Percentiles rank a stretch among this genome's conserved stretches.
These are phyloP conservation scores for Chydorus sphaericus DNA, from an alignment of 2,888 invertebrate species.

Conservation along the genomic window DNA sequence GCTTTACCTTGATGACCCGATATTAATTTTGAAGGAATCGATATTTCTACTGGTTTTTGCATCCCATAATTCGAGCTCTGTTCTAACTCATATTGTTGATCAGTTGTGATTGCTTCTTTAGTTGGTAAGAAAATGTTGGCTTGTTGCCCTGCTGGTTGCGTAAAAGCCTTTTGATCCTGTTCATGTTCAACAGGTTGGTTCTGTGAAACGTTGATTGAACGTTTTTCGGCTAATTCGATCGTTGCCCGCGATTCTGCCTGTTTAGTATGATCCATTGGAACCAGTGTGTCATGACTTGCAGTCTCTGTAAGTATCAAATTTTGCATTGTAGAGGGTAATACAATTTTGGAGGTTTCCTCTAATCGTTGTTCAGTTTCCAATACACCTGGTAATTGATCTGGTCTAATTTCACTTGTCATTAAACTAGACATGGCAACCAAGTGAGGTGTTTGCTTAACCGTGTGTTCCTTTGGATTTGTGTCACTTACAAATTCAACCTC, in stretches of 20 bases:
- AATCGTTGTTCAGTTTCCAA: background rate
- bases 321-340: conserved; percentile 26
- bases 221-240: conserved; percentile 24
- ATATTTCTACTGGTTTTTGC: background rate
- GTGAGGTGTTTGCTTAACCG: background rate
- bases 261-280: conserved; percentile 21
- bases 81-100: background rate
- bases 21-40: background rate
- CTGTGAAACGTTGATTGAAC: conserved; percentile 37
- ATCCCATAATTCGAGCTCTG: conserved; percentile 5
- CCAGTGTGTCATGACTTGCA: conserved; percentile 27
- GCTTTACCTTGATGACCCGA: conserved; percentile 6
- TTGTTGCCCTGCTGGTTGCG: conserved; percentile 27
- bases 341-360: background rate
- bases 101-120: conserved; percentile 2
- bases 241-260: conserved; percentile 25
- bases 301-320: conserved; percentile 41
- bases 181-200: conserved; percentile 35
- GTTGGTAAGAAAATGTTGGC: conserved; percentile 12
- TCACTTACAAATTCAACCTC: conserved; percentile 28
- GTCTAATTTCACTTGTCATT: conserved; percentile 9
- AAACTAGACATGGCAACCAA: background rate
- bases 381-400: conserved; percentile 9
- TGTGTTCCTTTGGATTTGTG: conserved; percentile 5
- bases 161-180: conserved; percentile 30